Base-by-base conservation (phyloP, 2,888 invertebrate species). In the Sinhomidia bicolor region DNA sequence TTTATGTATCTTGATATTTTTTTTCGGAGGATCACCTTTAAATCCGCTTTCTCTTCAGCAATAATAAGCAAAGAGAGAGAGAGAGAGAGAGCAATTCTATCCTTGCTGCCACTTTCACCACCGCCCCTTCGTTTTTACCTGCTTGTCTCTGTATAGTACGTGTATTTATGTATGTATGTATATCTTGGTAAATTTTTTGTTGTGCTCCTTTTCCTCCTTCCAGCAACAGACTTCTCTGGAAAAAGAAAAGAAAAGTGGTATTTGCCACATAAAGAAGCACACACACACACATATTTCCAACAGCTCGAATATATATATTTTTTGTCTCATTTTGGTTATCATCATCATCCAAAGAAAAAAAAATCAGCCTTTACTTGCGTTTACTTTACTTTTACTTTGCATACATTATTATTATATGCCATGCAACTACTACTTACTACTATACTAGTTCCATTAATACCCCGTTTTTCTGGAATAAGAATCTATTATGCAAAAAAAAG, bases 1-100 rank as follows among this genome's bases (percentile, higher is more conserved):
- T 80, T 47, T 47, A 47, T 44, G 17, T 76, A 29, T 54, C 51
- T 47, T 51, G 51, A 23, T 78, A 57, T 47, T 26, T 54, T 78
- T 78, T 78, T 74, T 78, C 47, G 23, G 78, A 88, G 88, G 88
- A 88, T 88, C 88, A 88, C 88, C 88, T 88, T 83, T 79, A 88
- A 88, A 88, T 88, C 88, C 88, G 82, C 83, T 83, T 88, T 83
- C 78, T 82, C 47, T 51, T 76, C 83, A 88, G 65, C 65, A 71
- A 44, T 10, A 76, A 68, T 9, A 32, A 78, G n/a, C 26, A 36
- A 36, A 36, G 36, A n/a, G n/a, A n/a, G n/a, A n/a, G n/a, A n/a
- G n/a, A n/a, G 74, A 65, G 41, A n/a, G 10, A 4, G 60, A 79
- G 79, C 57, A 60, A 26, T 17, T 26, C 36, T 44, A 54, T 17